Evolutionary conservation across 1,140 invertebrate genomes (phyloP).

Genomic region (Lepidurus couesii): DNA sequence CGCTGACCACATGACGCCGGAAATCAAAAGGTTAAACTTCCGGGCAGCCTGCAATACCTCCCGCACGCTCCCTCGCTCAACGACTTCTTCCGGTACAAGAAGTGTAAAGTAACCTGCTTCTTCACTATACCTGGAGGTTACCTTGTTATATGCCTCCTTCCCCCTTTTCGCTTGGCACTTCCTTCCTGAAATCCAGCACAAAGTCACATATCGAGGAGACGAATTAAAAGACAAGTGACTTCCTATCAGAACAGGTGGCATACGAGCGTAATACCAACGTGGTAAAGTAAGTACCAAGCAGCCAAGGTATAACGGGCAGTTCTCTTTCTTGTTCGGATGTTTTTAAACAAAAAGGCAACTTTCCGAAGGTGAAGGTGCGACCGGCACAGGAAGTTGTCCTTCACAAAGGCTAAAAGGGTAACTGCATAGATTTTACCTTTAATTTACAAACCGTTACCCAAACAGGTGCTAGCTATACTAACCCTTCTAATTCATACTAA

Average conservation of each 20-base stretch:
- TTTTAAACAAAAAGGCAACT: neutral
- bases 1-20: constrained; percentile 28
- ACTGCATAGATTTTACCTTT: neutral
- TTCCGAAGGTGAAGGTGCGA: neutral
- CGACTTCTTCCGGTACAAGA: constrained; percentile 18
- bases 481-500: too few species aligned
- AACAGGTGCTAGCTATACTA: neutral
- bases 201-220: constrained; percentile 10
- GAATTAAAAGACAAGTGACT: constrained; percentile 15
- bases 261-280: neutral
- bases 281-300: too few species aligned
- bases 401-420: constrained; percentile 4
- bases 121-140: neutral
- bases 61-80: constrained; percentile 17
- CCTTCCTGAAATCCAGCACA: constrained; percentile 13
- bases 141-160: neutral
- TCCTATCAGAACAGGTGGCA: constrained; percentile 10
- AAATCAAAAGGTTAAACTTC: constrained; percentile 33
- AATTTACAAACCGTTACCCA: neutral
- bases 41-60: constrained; percentile 29
- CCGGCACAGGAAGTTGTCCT: neutral
- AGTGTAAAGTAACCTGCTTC: neutral
- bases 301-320: too few species aligned
- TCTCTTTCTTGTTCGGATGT: neutral
- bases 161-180: neutral